Evolutionary conservation across 2,113 vertebrate genomes (phyloP).

Genomic region (Macquaria australasica): DNA sequence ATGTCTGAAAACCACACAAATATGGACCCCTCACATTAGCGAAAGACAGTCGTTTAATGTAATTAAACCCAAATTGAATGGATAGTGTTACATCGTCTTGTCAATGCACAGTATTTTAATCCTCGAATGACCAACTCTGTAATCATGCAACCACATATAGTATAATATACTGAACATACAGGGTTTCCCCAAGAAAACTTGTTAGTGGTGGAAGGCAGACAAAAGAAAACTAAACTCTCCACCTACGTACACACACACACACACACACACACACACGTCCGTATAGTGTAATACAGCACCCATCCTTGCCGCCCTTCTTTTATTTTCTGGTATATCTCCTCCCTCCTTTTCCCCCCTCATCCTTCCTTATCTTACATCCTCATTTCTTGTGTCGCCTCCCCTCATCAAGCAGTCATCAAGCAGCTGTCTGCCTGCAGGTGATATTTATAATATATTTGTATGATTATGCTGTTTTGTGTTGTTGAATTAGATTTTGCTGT

Average conservation of each 20-base stretch:
- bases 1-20: not conserved
- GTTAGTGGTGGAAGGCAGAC: too few relatives aligned
- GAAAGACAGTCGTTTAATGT: too few relatives aligned
- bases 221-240: not conserved
- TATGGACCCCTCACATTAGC: not conserved
- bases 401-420: slow-evolving; percentile 29
- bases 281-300: not conserved
- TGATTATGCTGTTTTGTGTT: slow-evolving; percentile 37
- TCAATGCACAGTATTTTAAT: too few relatives aligned
- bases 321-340: not conserved
- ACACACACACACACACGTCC: not conserved
- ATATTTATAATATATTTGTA: slow-evolving; percentile 18
- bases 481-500: slow-evolving; percentile 21
- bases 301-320: not conserved
- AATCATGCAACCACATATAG: too few relatives aligned
- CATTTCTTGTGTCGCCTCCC: not conserved
- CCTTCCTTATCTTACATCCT: slow-evolving; percentile 18
- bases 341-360: not conserved
- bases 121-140: too few relatives aligned
- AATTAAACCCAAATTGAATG: too few relatives aligned
- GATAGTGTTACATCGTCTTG: too few relatives aligned
- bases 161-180: too few relatives aligned
- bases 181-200: too few relatives aligned
- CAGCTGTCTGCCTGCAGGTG: slow-evolving; percentile 35
- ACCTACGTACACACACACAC: too few relatives aligned